Conservation (phyloP, 2,113 vertebrate genomes). For the Marmota monax region DNA sequence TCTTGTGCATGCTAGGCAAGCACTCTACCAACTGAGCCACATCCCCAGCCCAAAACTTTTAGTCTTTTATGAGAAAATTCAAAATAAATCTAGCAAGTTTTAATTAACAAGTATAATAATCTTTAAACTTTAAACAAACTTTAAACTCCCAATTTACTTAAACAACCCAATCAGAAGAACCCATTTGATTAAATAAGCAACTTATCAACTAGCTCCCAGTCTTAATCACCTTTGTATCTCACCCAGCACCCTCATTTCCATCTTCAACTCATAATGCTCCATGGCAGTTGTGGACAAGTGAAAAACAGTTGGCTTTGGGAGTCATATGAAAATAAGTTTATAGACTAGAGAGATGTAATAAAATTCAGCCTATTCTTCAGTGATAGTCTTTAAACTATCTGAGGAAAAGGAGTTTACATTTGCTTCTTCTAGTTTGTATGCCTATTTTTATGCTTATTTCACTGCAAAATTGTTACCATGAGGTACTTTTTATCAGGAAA, state of each 20-base stretch:
- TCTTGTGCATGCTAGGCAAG: no score
- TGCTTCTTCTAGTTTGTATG: not conserved
- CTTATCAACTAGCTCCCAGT: not conserved
- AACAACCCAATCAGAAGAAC: not conserved
- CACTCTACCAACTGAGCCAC: no score
- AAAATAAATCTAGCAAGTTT: slow-evolving; percentile 56
- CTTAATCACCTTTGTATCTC: not conserved
- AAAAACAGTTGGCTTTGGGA: not conserved
- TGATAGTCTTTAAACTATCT: slow-evolving; percentile 55
- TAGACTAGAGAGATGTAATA: not conserved
- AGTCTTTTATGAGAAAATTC: not conserved
- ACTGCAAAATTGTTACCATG: slow-evolving; percentile 18
- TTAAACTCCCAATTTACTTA: not conserved
- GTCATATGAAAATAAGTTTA: slow-evolving; percentile 1
- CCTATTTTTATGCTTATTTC: not conserved
- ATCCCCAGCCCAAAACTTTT: no score
- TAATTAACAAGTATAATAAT: not conserved
- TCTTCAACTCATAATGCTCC: not conserved
- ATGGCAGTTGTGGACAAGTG: not conserved
- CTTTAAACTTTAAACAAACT: not conserved
- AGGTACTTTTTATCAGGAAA: slow-evolving; percentile 79
- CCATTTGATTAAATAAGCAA: not conserved
- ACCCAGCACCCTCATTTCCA: not conserved
- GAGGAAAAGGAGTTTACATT: not conserved
- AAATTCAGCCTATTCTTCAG: slow-evolving; percentile 41